Evolutionary conservation across 2,888 invertebrate species (phyloP), one percentile per base, ranked within the genome.

Genomic region (Eremobia ochroleuca): DNA sequence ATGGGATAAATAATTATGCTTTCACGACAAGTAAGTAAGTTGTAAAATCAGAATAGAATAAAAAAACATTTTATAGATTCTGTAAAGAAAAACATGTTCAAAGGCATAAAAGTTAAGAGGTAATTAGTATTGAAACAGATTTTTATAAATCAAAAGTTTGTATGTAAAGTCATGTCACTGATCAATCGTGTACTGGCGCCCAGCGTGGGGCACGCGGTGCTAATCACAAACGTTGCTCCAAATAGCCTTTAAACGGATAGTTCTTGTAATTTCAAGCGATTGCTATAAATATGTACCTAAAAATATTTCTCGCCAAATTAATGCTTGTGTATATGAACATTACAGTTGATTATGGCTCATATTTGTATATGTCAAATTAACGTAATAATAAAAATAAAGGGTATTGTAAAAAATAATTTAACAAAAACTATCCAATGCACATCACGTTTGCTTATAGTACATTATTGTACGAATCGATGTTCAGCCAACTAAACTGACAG

Each of bases 181-280:
- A 64, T 55, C 74, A 73, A 69, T 4, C 77, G 59, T 55, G 21
- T 71, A 69, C 68, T 82, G 82, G 82, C 92, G 91, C 90, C 92
- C 92, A 89, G 90, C 86, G 92, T 88, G 87, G 82, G 87, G 88
- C 92, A 89, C 91, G 90, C 91, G 83, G 89, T 91, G 90, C 91
- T 89, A 82, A 87, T 86, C 77, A 79, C 81, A 74, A 79, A 86
- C 72, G 68, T 77, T 73, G 71, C 69, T 75, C 67, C 69, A 73
- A 78, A 80, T 65, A 77, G 74, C 82, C 69, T 70, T 70, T 11
- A 68, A 74, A 70, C 58, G 69, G 87, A 85, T 81, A 84, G 67
- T 81, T 85, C 70, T 65, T 73, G 61, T 75, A 62, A 76, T 76
- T 70, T 55, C 77, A 81, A 85, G 79, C 82, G 49, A 68, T 68